Base-by-base conservation (phyloP, 2,888 invertebrate species). In the Mythimna impura region DNA sequence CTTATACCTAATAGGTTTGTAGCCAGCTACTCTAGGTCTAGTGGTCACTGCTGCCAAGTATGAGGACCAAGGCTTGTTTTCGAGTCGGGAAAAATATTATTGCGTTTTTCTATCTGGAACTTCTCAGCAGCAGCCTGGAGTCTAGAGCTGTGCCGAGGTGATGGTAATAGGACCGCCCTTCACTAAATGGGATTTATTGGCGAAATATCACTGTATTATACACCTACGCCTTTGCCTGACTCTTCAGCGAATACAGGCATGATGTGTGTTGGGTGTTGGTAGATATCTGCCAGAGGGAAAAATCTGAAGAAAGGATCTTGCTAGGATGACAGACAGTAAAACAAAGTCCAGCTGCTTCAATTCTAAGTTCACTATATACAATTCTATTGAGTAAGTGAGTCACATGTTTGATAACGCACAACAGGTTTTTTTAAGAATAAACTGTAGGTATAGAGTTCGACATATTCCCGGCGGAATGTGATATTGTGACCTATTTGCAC, bases 361-460 rank as follows among this genome's bases (percentile, higher is more conserved):
- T 43, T 62, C 62, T 17, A 30, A 30, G 54, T 64, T 75, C 25
- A n/a, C 30, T 43, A 14, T 43, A 14, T 52, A 52, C 3, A 50
- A 68, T 43, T 47, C 14, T 47, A 14, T 14, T 47, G 43, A 47
- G 43, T 47, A 47, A 3, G 43, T 47, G 43, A 5, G 0, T 47
- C 14, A 4, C 5, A 47, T 47, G 14, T 14, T 47, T 14, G 14
- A 14, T 14, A 47, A 47, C 14, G 5, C 43, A 12, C 7, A 6
- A 25, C 2, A 25, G 25, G 25, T 25, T 34, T 34, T 34, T 5
- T 4, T 34, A 34, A 34, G 34, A 34, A 34, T 34, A 34, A 34
- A 7, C 34, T 34, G 7, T 34, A 34, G 34, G 34, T 34, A 34
- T 34, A 34, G 34, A 3, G 34, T 34, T 34, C 34, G 3, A 25